These are phyloP conservation scores for Lysandra coridon DNA, from an alignment of 2,888 invertebrate genomes.

Conservation along the genomic window DNA sequence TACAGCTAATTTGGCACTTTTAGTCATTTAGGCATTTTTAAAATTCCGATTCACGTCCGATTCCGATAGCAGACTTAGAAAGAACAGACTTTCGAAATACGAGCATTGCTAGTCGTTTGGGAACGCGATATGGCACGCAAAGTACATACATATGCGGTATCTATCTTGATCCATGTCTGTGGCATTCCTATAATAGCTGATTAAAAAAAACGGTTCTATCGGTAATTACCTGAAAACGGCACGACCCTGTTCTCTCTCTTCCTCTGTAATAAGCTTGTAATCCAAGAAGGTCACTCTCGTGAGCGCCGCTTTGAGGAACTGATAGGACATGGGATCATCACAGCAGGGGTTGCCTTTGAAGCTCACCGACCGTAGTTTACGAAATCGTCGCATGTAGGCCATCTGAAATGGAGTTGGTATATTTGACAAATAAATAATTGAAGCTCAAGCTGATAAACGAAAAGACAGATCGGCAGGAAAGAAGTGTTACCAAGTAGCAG, in stretches of 20 bases:
- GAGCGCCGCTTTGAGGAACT: conserved; percentile 86
- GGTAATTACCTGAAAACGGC: conserved; percentile 74
- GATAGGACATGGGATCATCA: conserved; percentile 81
- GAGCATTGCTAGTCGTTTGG: too few species aligned
- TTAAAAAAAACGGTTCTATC: too few species aligned
- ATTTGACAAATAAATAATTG: neutral
- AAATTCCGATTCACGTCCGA: too few species aligned
- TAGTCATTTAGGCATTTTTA: too few species aligned
- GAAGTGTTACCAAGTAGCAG: too few species aligned
- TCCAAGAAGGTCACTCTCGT: conserved; percentile 87
- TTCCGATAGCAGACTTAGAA: too few species aligned
- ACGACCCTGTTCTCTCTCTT: conserved; percentile 78
- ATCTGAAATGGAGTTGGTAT: conserved; percentile 70
- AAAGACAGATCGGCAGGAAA: neutral
- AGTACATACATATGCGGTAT: too few species aligned
- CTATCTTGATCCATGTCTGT: too few species aligned
- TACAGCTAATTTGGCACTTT: too few species aligned
- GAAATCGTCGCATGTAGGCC: conserved; percentile 85
- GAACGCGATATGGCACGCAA: too few species aligned
- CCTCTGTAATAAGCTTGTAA: conserved; percentile 84
- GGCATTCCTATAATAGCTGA: too few species aligned
- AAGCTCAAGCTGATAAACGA: neutral
- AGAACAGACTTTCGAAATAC: too few species aligned
- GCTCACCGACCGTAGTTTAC: conserved; percentile 85
- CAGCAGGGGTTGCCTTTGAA: conserved; percentile 91